Evolutionary conservation across 2,888 invertebrate genomes (phyloP).

Genomic region (Corythucha ciliata): DNA sequence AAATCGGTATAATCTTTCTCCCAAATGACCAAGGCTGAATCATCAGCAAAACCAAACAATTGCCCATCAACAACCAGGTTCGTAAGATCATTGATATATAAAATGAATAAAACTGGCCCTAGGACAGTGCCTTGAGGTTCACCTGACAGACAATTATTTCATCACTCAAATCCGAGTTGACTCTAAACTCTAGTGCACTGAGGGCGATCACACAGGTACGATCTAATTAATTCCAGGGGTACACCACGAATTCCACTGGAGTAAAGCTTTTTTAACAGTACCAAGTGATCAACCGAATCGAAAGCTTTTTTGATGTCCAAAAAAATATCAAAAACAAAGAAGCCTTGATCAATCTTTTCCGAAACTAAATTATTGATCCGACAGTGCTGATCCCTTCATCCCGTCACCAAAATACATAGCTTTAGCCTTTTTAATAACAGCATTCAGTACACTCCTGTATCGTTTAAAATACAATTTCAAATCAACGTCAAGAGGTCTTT

Average conservation of each 20-base stretch:
- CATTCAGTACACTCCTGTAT: no score
- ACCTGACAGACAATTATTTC: not conserved
- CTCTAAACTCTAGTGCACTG: not conserved
- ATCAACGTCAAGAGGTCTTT: no score
- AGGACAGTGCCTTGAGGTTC: no score
- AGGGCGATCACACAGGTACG: not conserved
- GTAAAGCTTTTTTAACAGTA: not conserved
- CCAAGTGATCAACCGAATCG: not conserved
- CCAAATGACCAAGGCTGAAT: not conserved
- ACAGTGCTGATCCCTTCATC: no score
- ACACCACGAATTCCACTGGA: not conserved
- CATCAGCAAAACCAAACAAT: conserved; percentile 8
- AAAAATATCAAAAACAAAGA: not conserved
- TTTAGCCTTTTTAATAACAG: no score
- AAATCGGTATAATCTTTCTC: not conserved
- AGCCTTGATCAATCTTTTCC: not conserved
- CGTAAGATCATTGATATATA: no score
- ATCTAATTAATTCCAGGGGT: not conserved
- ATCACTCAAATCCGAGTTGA: not conserved
- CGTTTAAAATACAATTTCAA: no score
- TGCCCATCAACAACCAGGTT: not conserved
- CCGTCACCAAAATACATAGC: no score
- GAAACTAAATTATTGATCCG: conserved; percentile 3
- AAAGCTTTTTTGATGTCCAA: not conserved
- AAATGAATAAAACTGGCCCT: no score